Evolutionary conservation across 1,140 invertebrate genomes (phyloP).

Genomic region (Hypothenemus hampei): DNA sequence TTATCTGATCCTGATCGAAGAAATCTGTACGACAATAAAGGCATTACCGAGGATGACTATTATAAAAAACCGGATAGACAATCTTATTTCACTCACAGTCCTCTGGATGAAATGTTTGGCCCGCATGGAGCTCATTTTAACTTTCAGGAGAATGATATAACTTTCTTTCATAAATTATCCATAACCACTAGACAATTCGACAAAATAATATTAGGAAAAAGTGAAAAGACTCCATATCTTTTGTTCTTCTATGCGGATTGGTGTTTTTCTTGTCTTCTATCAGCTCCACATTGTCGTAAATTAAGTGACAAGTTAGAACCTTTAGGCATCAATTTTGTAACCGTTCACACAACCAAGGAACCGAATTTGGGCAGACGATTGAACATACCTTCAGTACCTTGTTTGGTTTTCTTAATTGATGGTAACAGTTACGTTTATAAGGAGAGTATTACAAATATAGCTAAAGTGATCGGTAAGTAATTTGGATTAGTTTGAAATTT

Average conservation of each 20-base stretch:
- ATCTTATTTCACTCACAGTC: conserved; percentile 61
- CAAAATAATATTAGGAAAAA: conserved; percentile 78
- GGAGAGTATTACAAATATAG: conserved; percentile 68
- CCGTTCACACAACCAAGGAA: conserved; percentile 81
- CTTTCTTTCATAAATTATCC: conserved; percentile 77
- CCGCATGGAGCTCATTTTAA: conserved; percentile 58
- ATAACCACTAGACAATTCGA: conserved; percentile 85
- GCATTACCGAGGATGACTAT: conserved; percentile 77
- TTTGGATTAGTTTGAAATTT: not conserved
- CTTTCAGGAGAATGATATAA: conserved; percentile 75
- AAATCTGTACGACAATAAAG: conserved; percentile 80
- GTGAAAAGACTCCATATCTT: conserved; percentile 70
- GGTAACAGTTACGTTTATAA: conserved; percentile 76
- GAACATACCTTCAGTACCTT: conserved; percentile 74
- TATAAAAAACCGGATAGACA: conserved; percentile 61
- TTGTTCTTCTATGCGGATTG: conserved; percentile 90
- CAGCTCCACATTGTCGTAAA: conserved; percentile 75
- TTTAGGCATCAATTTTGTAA: conserved; percentile 64
- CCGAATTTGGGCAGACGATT: conserved; percentile 67
- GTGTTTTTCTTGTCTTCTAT: conserved; percentile 85
- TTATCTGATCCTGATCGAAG: conserved; percentile 80
- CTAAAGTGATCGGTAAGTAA: conserved; percentile 66
- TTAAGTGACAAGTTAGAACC: conserved; percentile 81
- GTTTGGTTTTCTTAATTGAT: conserved; percentile 75
- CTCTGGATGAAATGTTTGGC: conserved; percentile 69